phyloP scores from a whole-genome alignment of 2,797 vertebrate genomes.

The Remorina albescens region DNA sequence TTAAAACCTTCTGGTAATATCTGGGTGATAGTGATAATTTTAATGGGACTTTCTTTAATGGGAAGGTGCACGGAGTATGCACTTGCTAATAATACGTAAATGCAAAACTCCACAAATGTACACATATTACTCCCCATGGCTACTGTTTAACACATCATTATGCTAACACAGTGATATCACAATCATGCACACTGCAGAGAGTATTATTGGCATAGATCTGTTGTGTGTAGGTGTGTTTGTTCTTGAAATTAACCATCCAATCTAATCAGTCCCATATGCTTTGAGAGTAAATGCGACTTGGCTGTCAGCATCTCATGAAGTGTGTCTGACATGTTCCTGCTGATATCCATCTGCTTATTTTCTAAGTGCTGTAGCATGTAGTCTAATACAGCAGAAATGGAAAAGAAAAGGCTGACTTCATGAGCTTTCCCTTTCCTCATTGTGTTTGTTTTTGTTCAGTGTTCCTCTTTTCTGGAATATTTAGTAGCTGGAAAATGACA shows the following conservation, averaged over 20 bases:
- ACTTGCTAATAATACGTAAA: no score
- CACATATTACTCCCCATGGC: slow-evolving; percentile 30
- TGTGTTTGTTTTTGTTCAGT: slow-evolving; percentile 44
- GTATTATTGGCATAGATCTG: slow-evolving; percentile 21
- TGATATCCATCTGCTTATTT: slow-evolving; percentile 49
- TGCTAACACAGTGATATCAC: slow-evolving; percentile 30
- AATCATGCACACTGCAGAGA: slow-evolving; percentile 17
- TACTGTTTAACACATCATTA: no score
- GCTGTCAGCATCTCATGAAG: slow-evolving; percentile 39
- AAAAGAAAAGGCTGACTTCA: slow-evolving; percentile 21
- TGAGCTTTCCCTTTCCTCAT: slow-evolving; percentile 42
- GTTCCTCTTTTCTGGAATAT: slow-evolving; percentile 43
- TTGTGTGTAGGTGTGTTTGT: slow-evolving; percentile 33
- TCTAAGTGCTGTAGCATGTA: slow-evolving; percentile 23
- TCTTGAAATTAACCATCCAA: slow-evolving; percentile 12
- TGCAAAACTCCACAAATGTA: slow-evolving; percentile 44
- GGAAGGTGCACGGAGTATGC: no score
- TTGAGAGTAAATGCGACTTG: slow-evolving; percentile 23
- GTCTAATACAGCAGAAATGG: slow-evolving; percentile 26
- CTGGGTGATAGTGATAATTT: slow-evolving; percentile 21
- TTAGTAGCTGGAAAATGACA: slow-evolving; percentile 36
- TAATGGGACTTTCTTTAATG: slow-evolving; percentile 38
- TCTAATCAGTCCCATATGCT: slow-evolving; percentile 41
- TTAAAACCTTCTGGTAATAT: slow-evolving; percentile 21
- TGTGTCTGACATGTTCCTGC: slow-evolving; percentile 33